Evolutionary conservation across 2,888 invertebrate species (phyloP), one percentile per base, ranked within the genome.

Genomic region (Parelbella ahira): DNA sequence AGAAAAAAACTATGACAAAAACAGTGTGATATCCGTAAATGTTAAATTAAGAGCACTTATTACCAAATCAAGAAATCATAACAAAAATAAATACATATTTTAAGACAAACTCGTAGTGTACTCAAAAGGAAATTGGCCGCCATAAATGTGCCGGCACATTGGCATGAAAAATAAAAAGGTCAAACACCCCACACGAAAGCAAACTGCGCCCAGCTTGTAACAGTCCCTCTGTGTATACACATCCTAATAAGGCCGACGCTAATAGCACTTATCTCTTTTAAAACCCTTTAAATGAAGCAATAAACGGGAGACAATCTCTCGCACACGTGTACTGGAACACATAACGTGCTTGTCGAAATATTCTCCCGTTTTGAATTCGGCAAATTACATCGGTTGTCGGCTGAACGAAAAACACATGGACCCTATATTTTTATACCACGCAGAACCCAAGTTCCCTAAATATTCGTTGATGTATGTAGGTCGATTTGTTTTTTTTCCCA

Each of bases 201-300:
- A 21, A 34, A 42, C 28, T 29, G 29, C 28, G 27, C 12, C 29
- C 23, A 25, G 25, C 32, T 41, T 47, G 48, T 47, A 36, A 44
- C 43, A 42, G 27, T 34, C 44, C 48, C 50, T 60, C 56, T 58
- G 60, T 68, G 62, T 68, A 65, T 59, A 64, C 65, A 63, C 48
- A 51, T 41, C 58, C 67, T 71, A 70, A 71, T 73, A 71, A 71
- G 63, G 55, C 55, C 55, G 45, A 43, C 58, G 64, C 58, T 66
- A 60, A 71, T 68, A 74, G 69, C 74, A 70, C 68, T 80, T 76
- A 76, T 68, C 71, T 66, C 68, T 53, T 71, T 72, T 71, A 70
- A 74, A 81, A 67, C 72, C 75, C 70, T 71, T 67, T 66, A 72
- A 77, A 82, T 80, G 68, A 76, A 81, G 81, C 74, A 69, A 77